phyloP scores from a whole-genome alignment of 2,888 invertebrate species.

The Ophioninae sp. region DNA sequence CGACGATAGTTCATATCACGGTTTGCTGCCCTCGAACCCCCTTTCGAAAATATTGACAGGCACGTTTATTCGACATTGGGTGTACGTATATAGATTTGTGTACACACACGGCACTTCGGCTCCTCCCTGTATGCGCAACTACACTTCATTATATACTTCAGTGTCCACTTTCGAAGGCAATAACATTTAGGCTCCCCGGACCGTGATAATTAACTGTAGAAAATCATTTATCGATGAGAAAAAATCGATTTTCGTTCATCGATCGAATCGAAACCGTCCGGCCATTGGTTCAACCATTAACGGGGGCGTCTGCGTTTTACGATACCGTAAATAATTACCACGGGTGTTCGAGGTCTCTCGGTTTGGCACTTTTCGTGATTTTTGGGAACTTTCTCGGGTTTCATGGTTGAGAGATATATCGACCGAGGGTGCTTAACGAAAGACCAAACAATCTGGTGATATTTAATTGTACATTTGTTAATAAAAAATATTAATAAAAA shows the following conservation, averaged over 20 bases:
- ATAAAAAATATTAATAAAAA: too few species aligned
- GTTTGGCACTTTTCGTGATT: not conserved
- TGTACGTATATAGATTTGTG: not conserved
- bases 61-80: not conserved
- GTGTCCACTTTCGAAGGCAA: not conserved
- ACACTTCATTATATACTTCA: not conserved
- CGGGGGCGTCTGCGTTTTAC: not conserved
- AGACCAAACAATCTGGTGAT: too few species aligned
- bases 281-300: not conserved
- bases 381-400: not conserved
- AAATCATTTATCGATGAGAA: not conserved
- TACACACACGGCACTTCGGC: not conserved
- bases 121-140: not conserved
- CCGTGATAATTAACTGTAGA: not conserved
- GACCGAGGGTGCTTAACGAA: too few species aligned
- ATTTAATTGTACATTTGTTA: too few species aligned
- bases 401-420: not conserved
- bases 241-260: not conserved
- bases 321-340: not conserved
- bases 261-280: not conserved
- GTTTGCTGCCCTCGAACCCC: conserved; percentile 64
- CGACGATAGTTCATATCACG: conserved; percentile 69
- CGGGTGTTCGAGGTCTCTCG: not conserved
- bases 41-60: conserved; percentile 71
- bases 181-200: conserved; percentile 6